Evolutionary conservation across 2,888 invertebrate species (phyloP).

Genomic region (Cylloceria caligata): DNA sequence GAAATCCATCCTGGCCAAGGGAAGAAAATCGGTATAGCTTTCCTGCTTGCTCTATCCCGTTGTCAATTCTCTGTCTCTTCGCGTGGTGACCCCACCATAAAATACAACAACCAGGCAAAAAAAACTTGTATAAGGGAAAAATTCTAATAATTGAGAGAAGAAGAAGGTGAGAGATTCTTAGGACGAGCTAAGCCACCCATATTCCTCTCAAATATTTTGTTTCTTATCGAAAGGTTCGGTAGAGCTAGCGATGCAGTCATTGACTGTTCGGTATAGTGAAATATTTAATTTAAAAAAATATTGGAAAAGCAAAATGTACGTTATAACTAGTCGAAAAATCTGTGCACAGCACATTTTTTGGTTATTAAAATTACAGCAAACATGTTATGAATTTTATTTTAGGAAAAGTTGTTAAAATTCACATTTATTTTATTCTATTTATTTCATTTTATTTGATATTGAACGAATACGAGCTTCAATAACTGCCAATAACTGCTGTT

Average conservation of each 20-base stretch:
- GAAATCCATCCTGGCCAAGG: conserved; percentile 47
- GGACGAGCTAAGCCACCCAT: conserved; percentile 47
- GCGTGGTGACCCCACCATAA: conserved; percentile 48
- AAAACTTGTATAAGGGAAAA: conserved; percentile 70
- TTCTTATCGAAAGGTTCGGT: neutral
- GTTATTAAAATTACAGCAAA: too few species aligned
- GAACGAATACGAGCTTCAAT: neutral
- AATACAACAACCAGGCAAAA: conserved; percentile 43
- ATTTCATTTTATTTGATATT: neutral
- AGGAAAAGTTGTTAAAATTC: neutral
- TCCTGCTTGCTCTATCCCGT: neutral
- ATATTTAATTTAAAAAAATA: neutral
- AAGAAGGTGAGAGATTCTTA: conserved; percentile 67
- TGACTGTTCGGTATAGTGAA: neutral
- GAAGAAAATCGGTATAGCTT: conserved; percentile 53
- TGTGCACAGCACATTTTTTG: too few species aligned
- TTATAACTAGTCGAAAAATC: neutral
- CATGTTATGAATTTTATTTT: neutral
- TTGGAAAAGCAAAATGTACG: neutral
- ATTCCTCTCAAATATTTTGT: conserved; percentile 65
- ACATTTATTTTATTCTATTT: neutral
- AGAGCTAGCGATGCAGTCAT: neutral
- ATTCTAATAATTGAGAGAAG: conserved; percentile 75
- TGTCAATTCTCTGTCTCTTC: neutral
- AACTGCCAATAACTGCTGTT: neutral